phyloP scores from a whole-genome alignment of 2,888 invertebrate species.

The Drosophila pseudotakahashii region DNA sequence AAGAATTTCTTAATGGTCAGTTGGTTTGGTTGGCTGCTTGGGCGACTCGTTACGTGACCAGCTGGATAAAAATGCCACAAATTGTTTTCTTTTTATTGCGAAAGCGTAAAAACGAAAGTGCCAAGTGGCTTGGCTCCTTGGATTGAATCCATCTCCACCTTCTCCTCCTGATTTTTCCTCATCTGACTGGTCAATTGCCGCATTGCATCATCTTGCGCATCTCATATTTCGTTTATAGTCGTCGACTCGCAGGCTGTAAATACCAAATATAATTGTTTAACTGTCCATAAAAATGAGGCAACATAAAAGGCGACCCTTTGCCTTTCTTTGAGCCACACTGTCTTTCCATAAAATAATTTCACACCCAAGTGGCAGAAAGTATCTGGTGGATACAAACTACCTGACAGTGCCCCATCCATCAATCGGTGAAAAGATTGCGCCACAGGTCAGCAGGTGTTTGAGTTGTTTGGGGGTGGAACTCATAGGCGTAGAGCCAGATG shows the following conservation, averaged over 20 bases:
- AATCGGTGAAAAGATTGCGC: constrained; percentile 45
- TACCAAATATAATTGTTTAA: constrained; percentile 76
- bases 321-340: constrained; percentile 46
- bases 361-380: constrained; percentile 65
- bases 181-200: constrained; percentile 36
- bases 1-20: constrained; percentile 73
- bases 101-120: constrained; percentile 63
- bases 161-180: constrained; percentile 4
- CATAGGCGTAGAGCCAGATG: constrained; percentile 23
- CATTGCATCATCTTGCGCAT: constrained; percentile 55
- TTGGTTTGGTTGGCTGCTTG: constrained; percentile 11
- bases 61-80: constrained; percentile 29
- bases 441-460: constrained; percentile 58
- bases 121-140: constrained; percentile 57
- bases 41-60: constrained; percentile 65
- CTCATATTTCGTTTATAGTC: constrained; percentile 58
- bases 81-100: constrained; percentile 30
- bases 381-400: constrained; percentile 24
- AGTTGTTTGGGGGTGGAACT: constrained; percentile 50
- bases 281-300: constrained; percentile 70
- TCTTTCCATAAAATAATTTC: constrained; percentile 55
- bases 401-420: constrained; percentile 60
- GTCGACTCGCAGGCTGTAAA: constrained; percentile 56
- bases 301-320: constrained; percentile 68
- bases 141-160: constrained; percentile 36